Percentiles rank a stretch among this genome's conserved stretches.
phyloP scores from a whole-genome alignment of 2,888 invertebrate genomes.

The Toxonevra muliebris region DNA sequence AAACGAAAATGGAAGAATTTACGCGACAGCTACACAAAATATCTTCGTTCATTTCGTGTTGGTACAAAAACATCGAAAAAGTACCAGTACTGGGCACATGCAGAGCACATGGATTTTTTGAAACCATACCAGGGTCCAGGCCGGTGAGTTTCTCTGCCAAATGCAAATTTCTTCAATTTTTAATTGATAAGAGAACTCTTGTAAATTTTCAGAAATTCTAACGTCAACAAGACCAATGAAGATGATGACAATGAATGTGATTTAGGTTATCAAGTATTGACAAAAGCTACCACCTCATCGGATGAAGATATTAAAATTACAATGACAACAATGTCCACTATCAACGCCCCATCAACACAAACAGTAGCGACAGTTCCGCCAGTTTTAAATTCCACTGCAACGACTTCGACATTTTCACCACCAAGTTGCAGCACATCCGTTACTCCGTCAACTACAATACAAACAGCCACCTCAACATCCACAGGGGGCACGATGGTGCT shows the following conservation, averaged over 20 bases:
- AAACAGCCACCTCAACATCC: slow-evolving; percentile 45
- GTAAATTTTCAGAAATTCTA: slow-evolving; percentile 36
- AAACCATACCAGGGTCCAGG: slow-evolving; percentile 64
- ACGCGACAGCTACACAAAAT: slow-evolving; percentile 64
- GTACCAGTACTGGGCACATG: slow-evolving; percentile 65
- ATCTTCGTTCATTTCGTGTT: slow-evolving; percentile 63
- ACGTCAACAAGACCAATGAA: slow-evolving; percentile 52
- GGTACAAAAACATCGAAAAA: slow-evolving; percentile 64
- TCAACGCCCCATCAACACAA: slow-evolving; percentile 35
- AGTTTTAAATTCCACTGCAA: slow-evolving; percentile 30
- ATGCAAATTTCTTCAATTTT: background rate
- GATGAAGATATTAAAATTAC: slow-evolving; percentile 55
- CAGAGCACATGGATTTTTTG: slow-evolving; percentile 63
- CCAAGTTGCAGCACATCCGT: slow-evolving; percentile 31
- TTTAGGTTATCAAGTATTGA: slow-evolving; percentile 59
- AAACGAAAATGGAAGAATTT: slow-evolving; percentile 65
- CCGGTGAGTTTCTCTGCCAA: slow-evolving; percentile 45
- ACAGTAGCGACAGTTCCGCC: slow-evolving; percentile 28
- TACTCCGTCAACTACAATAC: slow-evolving; percentile 46
- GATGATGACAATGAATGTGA: slow-evolving; percentile 62
- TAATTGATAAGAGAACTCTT: slow-evolving; percentile 18
- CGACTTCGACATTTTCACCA: slow-evolving; percentile 12
- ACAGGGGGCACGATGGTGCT: slow-evolving; percentile 44
- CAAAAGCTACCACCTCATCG: slow-evolving; percentile 49
- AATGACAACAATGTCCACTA: slow-evolving; percentile 39